Evolutionary conservation across 2,113 vertebrate genomes (phyloP).

Genomic region (Saiga tatarica): DNA sequence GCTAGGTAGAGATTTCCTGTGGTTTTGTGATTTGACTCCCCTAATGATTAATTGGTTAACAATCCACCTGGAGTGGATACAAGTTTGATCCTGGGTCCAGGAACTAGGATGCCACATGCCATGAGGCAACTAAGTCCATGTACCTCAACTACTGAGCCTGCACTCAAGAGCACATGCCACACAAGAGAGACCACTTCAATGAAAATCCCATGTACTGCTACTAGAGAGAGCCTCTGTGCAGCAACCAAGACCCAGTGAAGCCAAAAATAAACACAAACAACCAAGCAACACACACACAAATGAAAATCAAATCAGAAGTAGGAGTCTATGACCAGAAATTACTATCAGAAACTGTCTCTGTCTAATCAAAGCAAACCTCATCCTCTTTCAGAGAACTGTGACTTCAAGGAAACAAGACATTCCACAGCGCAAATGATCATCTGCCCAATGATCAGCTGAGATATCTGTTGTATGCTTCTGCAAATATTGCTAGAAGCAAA

Average conservation of each 20-base stretch:
- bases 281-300: not conserved
- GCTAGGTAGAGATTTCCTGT: not conserved
- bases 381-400: not conserved
- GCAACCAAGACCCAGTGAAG: not conserved
- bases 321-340: not conserved
- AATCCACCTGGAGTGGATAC: not conserved
- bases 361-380: not conserved
- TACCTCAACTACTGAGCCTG: not conserved
- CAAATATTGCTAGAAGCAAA: not conserved
- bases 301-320: not conserved
- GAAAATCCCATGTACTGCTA: not conserved
- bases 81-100: not conserved
- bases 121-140: not conserved
- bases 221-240: not conserved
- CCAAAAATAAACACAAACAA: not conserved
- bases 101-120: not conserved
- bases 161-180: not conserved
- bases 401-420: not conserved
- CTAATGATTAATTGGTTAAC: not conserved
- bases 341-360: not conserved
- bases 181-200: not conserved
- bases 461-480: not conserved
- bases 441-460: not conserved
- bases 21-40: slow-evolving; percentile 17
- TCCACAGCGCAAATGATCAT: not conserved